These are phyloP conservation scores for Cisticola juncidis DNA, from an alignment of 2,113 vertebrate species.

Conservation along the genomic window DNA sequence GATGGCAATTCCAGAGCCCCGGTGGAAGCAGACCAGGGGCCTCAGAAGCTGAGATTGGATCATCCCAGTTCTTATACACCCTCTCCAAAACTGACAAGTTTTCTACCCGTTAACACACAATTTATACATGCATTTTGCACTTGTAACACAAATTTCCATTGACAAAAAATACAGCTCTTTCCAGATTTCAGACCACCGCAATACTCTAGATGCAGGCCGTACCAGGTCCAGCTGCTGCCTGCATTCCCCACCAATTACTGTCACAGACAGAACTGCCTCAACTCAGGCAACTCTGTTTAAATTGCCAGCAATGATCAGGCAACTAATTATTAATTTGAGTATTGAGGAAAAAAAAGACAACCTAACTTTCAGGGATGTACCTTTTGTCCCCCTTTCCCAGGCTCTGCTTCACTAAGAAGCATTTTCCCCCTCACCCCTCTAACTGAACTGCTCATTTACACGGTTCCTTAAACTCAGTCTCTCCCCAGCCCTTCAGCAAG, in stretches of 20 bases:
- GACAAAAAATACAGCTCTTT: not conserved
- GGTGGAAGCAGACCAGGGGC: not conserved
- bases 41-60: not conserved
- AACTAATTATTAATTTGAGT: not conserved
- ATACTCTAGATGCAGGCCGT: not conserved
- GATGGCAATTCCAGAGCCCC: not conserved
- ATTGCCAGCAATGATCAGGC: not conserved
- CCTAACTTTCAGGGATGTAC: not conserved
- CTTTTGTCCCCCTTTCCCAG: not conserved
- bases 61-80: not conserved
- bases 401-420: not conserved
- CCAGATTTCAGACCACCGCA: not conserved
- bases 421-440: not conserved
- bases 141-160: not conserved
- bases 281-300: not conserved
- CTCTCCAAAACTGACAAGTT: not conserved
- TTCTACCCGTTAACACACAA: not conserved
- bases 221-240: not conserved
- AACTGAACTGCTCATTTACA: not conserved
- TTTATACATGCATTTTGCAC: not conserved
- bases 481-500: not conserved
- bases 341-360: not conserved
- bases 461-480: not conserved
- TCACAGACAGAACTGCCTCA: not conserved
- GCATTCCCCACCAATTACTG: not conserved